Base-by-base conservation (phyloP, 2,113 vertebrate species). In the Podarcis muralis region DNA sequence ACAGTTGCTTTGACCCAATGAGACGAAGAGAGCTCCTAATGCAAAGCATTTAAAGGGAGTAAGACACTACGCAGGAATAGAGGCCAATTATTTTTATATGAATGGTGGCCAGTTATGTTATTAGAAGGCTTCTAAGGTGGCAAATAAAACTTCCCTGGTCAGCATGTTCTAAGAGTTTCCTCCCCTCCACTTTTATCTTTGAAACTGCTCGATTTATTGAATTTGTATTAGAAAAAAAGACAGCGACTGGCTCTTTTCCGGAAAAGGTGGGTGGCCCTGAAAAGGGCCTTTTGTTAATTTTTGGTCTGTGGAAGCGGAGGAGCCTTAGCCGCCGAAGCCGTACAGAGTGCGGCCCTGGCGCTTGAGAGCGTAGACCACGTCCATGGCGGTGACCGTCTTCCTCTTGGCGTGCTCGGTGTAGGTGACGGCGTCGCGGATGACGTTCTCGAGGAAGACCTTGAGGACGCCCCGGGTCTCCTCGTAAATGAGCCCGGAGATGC, bases 361-460 rank as follows among this genome's bases (percentile, higher is more conserved):
- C 27, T 86, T 86, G 25, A 86, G 8, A 25, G 84, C 84, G 25
- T 86, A 86, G 3, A 86, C 84, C 6, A 86, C 84, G 25, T 86
- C 84, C 84, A 86, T 86, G 32, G 84, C 84, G 12, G 84, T 86
- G 11, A 86, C 84, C 0, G 84, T 86, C 84, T 86, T 86, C 57
- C 84, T 76, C 57, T 86, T 86, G 15, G 84, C 84, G 74, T 86
- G 84, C 25, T 86, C 84, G 15, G 84, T 86, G 57, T 86, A 86
- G 6, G 84, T 86, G 1, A 86, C 84, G 3, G 84, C 84, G 2
- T 86, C 84, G 15, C 84, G 84, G 25, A 86, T 86, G 0, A 86
- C 84, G 59, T 86, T 86, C 57, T 86, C 84, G 25, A 86, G 57
- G 53, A 86, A 86, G 74, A 86, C 84, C 15, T 86, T 86, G 3